These are phyloP conservation scores for Lypha dubia DNA, from an alignment of 2,888 invertebrate genomes.

Conservation along the genomic window DNA sequence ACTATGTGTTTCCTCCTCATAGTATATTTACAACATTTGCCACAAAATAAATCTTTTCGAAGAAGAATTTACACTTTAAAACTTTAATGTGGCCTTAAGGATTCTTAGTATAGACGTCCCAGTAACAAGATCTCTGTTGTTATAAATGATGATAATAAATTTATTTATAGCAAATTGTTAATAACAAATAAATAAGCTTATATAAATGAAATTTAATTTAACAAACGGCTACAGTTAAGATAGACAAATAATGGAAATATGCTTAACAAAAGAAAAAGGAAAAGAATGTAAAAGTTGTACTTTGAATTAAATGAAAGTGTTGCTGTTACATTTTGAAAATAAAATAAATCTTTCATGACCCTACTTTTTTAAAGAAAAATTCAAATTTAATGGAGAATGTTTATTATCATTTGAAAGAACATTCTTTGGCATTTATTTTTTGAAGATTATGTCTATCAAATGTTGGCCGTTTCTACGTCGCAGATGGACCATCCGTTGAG, in stretches of 20 bases:
- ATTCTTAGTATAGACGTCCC: slow-evolving; percentile 11
- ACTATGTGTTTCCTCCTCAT: neutral
- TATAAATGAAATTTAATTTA: slow-evolving; percentile 16
- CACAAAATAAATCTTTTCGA: slow-evolving; percentile 38
- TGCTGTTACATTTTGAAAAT: neutral
- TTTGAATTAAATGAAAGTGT: neutral
- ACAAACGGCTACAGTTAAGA: neutral
- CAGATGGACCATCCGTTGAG: too few species aligned
- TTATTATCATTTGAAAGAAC: too few species aligned
- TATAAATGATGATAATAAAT: slow-evolving; percentile 22
- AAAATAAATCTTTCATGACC: neutral
- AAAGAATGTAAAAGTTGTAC: neutral
- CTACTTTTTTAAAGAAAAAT: too few species aligned
- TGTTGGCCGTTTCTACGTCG: too few species aligned
- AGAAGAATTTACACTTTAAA: slow-evolving; percentile 42
- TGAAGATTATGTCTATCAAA: too few species aligned
- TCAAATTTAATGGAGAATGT: too few species aligned
- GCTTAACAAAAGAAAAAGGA: neutral
- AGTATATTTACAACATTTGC: slow-evolving; percentile 12
- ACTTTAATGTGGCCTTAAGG: slow-evolving; percentile 51
- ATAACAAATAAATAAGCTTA: slow-evolving; percentile 6
- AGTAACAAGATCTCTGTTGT: slow-evolving; percentile 7
- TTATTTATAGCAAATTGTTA: slow-evolving; percentile 37
- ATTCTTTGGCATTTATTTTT: too few species aligned
- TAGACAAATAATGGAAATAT: neutral